Evolutionary conservation across 2,888 invertebrate species (phyloP), one percentile per base, ranked within the genome.

Genomic region (Parascotia fuliginaria): DNA sequence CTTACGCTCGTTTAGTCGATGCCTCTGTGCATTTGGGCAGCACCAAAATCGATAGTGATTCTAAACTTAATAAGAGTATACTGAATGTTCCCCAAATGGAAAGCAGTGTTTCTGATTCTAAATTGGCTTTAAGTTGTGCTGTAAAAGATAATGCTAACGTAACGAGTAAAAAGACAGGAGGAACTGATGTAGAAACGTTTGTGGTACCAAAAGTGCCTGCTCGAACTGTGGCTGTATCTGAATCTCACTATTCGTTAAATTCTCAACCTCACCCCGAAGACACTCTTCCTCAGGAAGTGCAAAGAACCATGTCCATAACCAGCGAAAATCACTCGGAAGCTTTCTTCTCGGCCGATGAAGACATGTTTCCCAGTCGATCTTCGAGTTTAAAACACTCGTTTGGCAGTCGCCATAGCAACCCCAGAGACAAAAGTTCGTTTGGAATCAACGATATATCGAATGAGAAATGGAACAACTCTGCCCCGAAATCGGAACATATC

Each of bases 261-360:
- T 92, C 93, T 0, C 92, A 94, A 69, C 73, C 75, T 9, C 93
- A 93, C 31, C 93, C 93, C 0, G 95, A 95, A 37, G 95, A 95
- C 57, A 83, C 87, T 19, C 65, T 93, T 4, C 90, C 93, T 24
- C 93, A 93, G 67, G 94, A 95, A 83, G 95, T 95, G 0, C 96
- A 97, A 83, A 92, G 97, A 69, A 97, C 97, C 0, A 95, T 96
- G 75, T 97, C 97, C 0, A 95, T 97, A 79, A 96, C 96, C 0
- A 97, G 97, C 53, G 97, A 97, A 82, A 97, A 97, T 81, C 97
- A 96, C 70, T 97, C 97, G 0, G 98, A 98, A 85, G 96, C 96
- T 42, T 98, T 98, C 86, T 98, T 97, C 80, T 98, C 98, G 0
- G 98, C 98, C 0, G 98, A 98, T 75, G 98, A 98, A 85, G 98